Evolutionary conservation across 2,113 vertebrate species (phyloP).

Genomic region (Varanus komodoensis): DNA sequence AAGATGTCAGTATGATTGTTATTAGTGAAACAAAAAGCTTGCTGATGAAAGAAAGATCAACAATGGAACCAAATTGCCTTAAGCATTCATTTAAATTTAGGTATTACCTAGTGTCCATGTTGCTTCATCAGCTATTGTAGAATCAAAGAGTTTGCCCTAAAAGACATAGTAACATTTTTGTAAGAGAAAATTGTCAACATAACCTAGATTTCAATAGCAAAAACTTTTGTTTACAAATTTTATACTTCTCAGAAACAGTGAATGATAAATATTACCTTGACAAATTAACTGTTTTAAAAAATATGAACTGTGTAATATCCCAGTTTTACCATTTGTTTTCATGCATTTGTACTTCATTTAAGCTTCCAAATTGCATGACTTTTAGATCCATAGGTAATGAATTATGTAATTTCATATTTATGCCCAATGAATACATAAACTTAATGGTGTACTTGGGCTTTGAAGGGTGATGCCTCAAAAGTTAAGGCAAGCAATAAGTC

Average conservation of each 20-base stretch:
- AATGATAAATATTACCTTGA: background rate
- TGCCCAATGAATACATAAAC: background rate
- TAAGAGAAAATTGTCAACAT: slow-evolving; percentile 15
- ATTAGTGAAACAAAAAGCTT: background rate
- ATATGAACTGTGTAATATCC: background rate
- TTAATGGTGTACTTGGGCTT: background rate
- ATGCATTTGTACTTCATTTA: background rate
- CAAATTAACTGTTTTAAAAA: rapidly evolving
- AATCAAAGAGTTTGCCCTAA: slow-evolving; percentile 92
- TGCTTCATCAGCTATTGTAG: slow-evolving; percentile 91
- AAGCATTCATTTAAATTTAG: background rate
- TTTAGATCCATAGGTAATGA: background rate
- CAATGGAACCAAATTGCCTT: background rate
- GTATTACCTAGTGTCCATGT: slow-evolving; percentile 94
- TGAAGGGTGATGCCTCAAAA: background rate
- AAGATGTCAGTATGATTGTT: background rate
- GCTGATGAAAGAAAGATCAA: background rate
- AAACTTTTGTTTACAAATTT: background rate
- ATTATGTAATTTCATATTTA: background rate
- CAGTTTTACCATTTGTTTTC: background rate
- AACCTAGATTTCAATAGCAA: background rate
- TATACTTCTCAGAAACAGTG: background rate
- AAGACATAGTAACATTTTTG: slow-evolving; percentile 58
- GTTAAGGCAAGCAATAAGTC: background rate
- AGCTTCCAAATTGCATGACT: background rate